phyloP scores from a whole-genome alignment of 2,888 invertebrate genomes.

The Myopa tessellatipennis region DNA sequence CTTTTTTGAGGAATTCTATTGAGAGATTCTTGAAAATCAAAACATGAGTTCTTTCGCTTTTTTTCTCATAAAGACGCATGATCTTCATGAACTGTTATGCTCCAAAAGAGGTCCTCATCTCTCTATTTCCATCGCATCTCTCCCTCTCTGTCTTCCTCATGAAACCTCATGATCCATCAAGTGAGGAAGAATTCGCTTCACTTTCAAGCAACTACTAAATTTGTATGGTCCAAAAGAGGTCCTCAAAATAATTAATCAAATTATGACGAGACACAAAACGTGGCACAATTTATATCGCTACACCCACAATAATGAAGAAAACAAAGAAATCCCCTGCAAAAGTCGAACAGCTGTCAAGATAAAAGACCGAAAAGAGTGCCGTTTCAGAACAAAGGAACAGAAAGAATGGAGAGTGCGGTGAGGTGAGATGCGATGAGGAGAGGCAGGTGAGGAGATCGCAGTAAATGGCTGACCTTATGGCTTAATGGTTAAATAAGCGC shows the following conservation, averaged over 20 bases:
- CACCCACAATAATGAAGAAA: slow-evolving; percentile 33
- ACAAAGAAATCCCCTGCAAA: background rate
- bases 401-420: background rate
- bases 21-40: too few species aligned
- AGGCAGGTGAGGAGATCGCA: background rate
- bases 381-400: background rate
- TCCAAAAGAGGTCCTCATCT: too few species aligned
- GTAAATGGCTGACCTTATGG: slow-evolving; percentile 4
- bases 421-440: background rate
- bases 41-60: too few species aligned
- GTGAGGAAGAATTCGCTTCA: too few species aligned
- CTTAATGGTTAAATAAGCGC: slow-evolving; percentile 29
- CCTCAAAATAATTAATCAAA: slow-evolving; percentile 58
- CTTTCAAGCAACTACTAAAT: too few species aligned
- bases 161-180: too few species aligned
- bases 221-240: slow-evolving; percentile 46
- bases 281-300: slow-evolving; percentile 16
- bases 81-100: too few species aligned
- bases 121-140: too few species aligned
- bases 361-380: slow-evolving; percentile 4
- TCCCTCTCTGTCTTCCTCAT: too few species aligned
- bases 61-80: too few species aligned
- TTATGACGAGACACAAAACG: slow-evolving; percentile 46
- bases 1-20: too few species aligned
- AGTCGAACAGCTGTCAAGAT: slow-evolving; percentile 22